Conservation (phyloP, 1,140 invertebrate genomes). For the Aphelinus atriplicis region DNA sequence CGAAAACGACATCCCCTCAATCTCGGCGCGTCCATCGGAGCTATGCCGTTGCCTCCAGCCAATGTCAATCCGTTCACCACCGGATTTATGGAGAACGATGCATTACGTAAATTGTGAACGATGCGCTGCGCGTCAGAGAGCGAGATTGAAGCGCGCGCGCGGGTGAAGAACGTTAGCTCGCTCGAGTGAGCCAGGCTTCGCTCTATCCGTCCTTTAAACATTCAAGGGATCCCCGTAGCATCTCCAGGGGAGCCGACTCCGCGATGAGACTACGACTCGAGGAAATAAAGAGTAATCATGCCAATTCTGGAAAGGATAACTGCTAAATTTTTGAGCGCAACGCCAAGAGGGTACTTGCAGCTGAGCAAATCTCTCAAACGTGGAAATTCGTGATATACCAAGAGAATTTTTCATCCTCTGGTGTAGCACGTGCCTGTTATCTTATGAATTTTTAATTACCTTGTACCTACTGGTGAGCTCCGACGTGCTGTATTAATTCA, state of each 20-base stretch:
- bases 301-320: background rate
- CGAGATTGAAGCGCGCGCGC: conserved; percentile 21
- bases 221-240: conserved; percentile 3
- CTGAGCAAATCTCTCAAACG: too few species aligned
- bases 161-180: background rate
- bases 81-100: conserved; percentile 58
- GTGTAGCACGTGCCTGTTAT: too few species aligned
- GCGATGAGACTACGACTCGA: background rate
- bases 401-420: too few species aligned
- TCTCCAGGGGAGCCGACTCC: too few species aligned
- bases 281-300: conserved; percentile 23
- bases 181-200: conserved; percentile 5
- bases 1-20: background rate
- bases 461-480: too few species aligned
- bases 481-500: too few species aligned
- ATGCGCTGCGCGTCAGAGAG: conserved; percentile 37
- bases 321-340: conserved; percentile 19
- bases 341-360: too few species aligned
- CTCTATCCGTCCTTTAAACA: conserved; percentile 27
- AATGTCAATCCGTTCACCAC: conserved; percentile 51
- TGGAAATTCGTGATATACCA: too few species aligned
- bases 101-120: conserved; percentile 59
- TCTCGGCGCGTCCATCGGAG: background rate
- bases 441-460: too few species aligned
- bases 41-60: conserved; percentile 37